These are phyloP conservation scores for Drosophila mulleri DNA, from an alignment of 2,888 invertebrate genomes.

Conservation along the genomic window DNA sequence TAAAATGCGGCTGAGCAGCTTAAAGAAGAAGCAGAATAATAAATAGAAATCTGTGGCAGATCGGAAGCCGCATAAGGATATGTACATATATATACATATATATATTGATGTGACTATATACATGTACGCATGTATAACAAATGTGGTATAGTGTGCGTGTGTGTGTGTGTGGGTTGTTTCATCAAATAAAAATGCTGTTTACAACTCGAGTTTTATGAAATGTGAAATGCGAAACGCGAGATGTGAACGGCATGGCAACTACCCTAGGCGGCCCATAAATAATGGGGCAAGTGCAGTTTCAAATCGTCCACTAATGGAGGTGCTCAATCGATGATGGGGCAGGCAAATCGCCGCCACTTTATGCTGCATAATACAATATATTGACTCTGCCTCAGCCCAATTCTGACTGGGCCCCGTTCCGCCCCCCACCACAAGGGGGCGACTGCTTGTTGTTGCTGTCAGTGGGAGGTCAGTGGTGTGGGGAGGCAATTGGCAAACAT, in stretches of 20 bases:
- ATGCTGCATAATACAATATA: slow-evolving; percentile 59
- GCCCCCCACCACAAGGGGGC: not conserved
- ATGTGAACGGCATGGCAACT: slow-evolving; percentile 19
- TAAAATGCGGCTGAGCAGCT: no score
- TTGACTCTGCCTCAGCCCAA: slow-evolving; percentile 34
- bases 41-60: not conserved
- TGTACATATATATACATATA: no score
- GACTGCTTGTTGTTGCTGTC: not conserved
- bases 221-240: slow-evolving; percentile 20
- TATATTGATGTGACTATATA: no score
- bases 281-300: slow-evolving; percentile 41
- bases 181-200: slow-evolving; percentile 37
- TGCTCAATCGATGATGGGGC: slow-evolving; percentile 46
- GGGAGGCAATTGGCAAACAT: slow-evolving; percentile 51
- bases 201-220: slow-evolving; percentile 37
- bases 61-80: not conserved
- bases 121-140: not conserved
- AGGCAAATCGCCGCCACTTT: slow-evolving; percentile 46
- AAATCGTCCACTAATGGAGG: slow-evolving; percentile 50
- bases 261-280: slow-evolving; percentile 39
- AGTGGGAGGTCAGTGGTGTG: not conserved
- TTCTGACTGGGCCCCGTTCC: not conserved
- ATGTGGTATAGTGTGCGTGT: not conserved
- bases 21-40: no score
- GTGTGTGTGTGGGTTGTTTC: not conserved